Conservation (phyloP, 2,888 invertebrate species). For the Lycaena phlaeas region DNA sequence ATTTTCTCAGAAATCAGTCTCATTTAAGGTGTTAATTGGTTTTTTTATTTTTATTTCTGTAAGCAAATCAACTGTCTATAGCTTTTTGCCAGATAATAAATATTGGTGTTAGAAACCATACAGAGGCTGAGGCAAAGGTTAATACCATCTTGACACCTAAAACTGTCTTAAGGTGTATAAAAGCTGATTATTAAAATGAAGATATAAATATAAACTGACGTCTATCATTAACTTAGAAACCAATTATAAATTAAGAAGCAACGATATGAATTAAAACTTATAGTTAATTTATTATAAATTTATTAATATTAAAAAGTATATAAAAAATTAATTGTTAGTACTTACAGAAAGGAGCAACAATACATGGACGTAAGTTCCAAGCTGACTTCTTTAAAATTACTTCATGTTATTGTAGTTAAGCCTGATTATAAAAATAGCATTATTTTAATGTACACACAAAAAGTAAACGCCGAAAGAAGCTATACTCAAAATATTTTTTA, state of each 20-base stretch:
- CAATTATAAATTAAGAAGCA: not conserved
- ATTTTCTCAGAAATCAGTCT: too few relatives aligned
- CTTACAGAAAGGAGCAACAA: constrained; percentile 73
- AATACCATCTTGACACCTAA: not conserved
- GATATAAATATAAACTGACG: too few relatives aligned
- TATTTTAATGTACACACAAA: constrained; percentile 7
- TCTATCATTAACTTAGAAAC: too few relatives aligned
- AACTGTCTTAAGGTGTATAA: not conserved
- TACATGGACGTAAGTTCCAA: constrained; percentile 59
- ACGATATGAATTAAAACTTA: not conserved
- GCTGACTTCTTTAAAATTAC: constrained; percentile 20
- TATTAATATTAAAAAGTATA: too few relatives aligned
- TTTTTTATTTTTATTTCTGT: too few relatives aligned
- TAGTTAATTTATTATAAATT: too few relatives aligned
- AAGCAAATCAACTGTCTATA: too few relatives aligned
- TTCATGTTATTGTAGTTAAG: constrained; percentile 17
- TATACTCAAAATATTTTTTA: not conserved
- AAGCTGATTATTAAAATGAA: too few relatives aligned
- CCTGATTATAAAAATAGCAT: constrained; percentile 10
- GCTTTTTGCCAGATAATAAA: too few relatives aligned
- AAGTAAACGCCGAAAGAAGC: not conserved
- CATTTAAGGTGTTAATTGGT: too few relatives aligned
- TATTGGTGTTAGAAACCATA: not conserved
- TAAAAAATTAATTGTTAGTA: constrained; percentile 25
- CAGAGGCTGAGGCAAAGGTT: not conserved